Evolutionary conservation across 1,140 invertebrate species (phyloP).

Genomic region (Caerostris extrusa): DNA sequence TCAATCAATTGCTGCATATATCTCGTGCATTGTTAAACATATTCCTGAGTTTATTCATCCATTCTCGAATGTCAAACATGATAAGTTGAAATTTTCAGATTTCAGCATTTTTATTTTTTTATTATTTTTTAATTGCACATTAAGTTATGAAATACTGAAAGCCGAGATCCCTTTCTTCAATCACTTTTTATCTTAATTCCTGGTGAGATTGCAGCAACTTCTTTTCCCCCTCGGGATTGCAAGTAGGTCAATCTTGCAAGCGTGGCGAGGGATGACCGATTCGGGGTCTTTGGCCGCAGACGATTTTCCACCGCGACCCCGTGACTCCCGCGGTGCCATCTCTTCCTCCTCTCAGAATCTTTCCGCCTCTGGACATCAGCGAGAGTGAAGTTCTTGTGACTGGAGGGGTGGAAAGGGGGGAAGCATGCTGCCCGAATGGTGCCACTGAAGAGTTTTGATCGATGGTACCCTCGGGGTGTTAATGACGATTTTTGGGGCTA

Average conservation of each 20-base stretch:
- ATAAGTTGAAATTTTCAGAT: no score
- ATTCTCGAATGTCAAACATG: no score
- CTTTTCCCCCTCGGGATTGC: neutral
- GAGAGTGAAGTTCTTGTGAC: neutral
- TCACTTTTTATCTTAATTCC: no score
- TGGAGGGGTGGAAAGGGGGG: neutral
- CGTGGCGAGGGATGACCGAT: conserved; percentile 6
- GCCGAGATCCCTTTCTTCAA: no score
- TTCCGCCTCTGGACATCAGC: neutral
- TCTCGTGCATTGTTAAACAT: no score
- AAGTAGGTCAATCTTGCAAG: neutral
- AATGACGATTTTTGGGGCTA: neutral
- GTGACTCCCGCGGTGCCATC: neutral
- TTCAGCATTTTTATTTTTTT: no score
- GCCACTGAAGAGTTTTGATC: neutral
- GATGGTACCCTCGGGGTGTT: neutral
- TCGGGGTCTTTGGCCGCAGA: conserved; percentile 31
- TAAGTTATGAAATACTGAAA: no score
- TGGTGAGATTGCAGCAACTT: no score
- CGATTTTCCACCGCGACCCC: conserved; percentile 30
- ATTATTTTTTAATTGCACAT: no score
- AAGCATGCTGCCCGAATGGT: neutral
- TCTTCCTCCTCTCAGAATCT: neutral
- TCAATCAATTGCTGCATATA: no score
- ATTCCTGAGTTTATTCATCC: no score